phyloP scores from a whole-genome alignment of 2,113 vertebrate genomes.

The Alouatta palliata region DNA sequence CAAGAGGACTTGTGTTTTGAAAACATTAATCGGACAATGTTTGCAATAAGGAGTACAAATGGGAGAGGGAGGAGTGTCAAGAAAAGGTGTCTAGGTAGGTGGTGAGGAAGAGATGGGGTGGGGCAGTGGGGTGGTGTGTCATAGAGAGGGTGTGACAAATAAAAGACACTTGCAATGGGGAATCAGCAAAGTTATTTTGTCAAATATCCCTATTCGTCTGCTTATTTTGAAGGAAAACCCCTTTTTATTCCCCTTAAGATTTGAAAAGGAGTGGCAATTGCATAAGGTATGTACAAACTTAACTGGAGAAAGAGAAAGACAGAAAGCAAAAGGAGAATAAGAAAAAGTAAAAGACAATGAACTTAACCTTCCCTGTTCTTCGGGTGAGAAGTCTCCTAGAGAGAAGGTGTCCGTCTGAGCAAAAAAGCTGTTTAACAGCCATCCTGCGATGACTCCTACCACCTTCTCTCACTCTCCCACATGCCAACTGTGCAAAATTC shows the following conservation, averaged over 20 bases:
- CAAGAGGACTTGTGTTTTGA: background rate
- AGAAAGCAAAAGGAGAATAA: background rate
- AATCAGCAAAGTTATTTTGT: background rate
- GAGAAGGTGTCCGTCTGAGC: background rate
- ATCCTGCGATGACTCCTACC: fast-evolving
- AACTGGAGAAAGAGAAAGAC: background rate
- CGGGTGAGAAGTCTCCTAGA: background rate
- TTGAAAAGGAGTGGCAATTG: conserved; percentile 45
- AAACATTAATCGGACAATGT: background rate
- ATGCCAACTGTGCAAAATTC: background rate
- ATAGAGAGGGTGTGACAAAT: background rate
- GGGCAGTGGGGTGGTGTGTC: background rate
- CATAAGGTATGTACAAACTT: background rate
- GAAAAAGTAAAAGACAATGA: background rate
- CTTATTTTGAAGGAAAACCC: background rate
- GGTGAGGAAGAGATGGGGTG: background rate
- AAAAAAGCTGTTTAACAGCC: background rate
- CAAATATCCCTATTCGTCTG: background rate
- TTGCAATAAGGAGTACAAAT: background rate
- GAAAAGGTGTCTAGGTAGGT: background rate
- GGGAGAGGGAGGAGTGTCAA: background rate
- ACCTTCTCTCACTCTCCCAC: background rate
- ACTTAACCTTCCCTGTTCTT: background rate
- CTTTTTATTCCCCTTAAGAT: background rate
- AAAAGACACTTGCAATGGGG: background rate